Base-by-base conservation (phyloP, 2,797 vertebrate species). In the Echeneis naucrates region DNA sequence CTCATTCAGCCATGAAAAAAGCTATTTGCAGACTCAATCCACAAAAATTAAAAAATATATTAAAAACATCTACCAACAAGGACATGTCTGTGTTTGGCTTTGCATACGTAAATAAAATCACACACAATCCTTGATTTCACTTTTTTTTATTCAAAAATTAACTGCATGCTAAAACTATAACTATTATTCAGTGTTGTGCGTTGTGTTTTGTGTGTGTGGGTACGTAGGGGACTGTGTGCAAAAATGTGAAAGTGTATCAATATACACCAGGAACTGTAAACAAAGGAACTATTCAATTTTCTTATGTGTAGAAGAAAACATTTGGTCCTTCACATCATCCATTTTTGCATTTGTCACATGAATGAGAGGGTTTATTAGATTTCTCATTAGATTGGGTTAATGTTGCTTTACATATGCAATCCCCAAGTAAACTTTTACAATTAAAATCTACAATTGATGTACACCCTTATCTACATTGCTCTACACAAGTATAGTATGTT, bases 251-350 rank as follows among this genome's bases (percentile, higher is more conserved):
- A 4, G 60, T 45, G 68, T 42, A 65, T 70, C 17, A 69, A 73
- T n/a, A 71, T 21, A 75, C 60, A 80, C 55, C 77, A 86, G 77
- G 65, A 83, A 67, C 58, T 89, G 84, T 88, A 89, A 92, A 92
- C 83, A 90, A 87, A 82, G 26, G 35, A 88, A 81, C 60, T 58
- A 64, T 68, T 76, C 57, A 8, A 72, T 82, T 74, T 83, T 55
- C 54, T 77, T 35, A 64, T 55, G 30, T 82, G 21, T 63, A 65
- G 60, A 61, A 33, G 9, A 72, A 60, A 77, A 68, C 35, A 82
- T 76, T 78, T 85, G 75, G 72, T 81, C 60, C 53, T 68, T 81
- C 47, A 61, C 68, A 88, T 83, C 51, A 83, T 55, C 63, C 69
- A 77, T 27, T 58, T 72, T 70, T 77, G 42, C 54, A 72, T 78